Percentiles rank a stretch among this genome's conserved stretches.
phyloP scores from a whole-genome alignment of 1,140 invertebrate species.

The Cylas formicarius region DNA sequence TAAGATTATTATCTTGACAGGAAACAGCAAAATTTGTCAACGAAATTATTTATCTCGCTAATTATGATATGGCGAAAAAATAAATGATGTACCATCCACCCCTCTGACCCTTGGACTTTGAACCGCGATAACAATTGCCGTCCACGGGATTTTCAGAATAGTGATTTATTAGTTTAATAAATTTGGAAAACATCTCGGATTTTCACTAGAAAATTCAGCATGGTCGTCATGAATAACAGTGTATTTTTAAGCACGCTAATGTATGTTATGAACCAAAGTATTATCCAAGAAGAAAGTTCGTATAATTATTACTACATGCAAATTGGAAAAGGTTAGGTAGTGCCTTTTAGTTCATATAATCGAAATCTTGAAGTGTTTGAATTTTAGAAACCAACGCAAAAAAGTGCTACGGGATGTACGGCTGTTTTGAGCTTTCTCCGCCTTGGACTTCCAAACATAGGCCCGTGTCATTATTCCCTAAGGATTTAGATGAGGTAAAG shows the following conservation, averaged over 20 bases:
- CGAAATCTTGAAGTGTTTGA: not conserved
- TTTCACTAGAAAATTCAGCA: not conserved
- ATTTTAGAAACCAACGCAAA: slow-evolving; percentile 42
- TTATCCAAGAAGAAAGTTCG: slow-evolving; percentile 32
- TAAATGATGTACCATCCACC: too few relatives aligned
- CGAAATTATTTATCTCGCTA: too few relatives aligned
- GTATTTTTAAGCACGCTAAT: slow-evolving; percentile 31
- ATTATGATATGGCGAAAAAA: too few relatives aligned
- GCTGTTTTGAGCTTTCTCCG: slow-evolving; percentile 73
- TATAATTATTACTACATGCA: slow-evolving; percentile 39
- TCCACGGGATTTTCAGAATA: slow-evolving; percentile 4
- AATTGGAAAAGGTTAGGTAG: slow-evolving; percentile 36
- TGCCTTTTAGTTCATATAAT: slow-evolving; percentile 4
- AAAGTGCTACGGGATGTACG: slow-evolving; percentile 69
- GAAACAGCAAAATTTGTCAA: too few relatives aligned
- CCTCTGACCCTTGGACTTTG: slow-evolving; percentile 23
- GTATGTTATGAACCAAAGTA: slow-evolving; percentile 37
- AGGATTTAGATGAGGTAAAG: slow-evolving; percentile 49
- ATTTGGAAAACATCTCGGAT: not conserved
- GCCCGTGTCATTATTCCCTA: slow-evolving; percentile 71
- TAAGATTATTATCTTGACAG: too few relatives aligned
- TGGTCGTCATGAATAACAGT: slow-evolving; percentile 12
- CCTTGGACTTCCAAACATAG: slow-evolving; percentile 72
- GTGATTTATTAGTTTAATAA: not conserved
- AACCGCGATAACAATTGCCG: slow-evolving; percentile 11